Base-by-base conservation (phyloP, 2,888 invertebrate species). In the Thecocarcelia acutangulata region DNA sequence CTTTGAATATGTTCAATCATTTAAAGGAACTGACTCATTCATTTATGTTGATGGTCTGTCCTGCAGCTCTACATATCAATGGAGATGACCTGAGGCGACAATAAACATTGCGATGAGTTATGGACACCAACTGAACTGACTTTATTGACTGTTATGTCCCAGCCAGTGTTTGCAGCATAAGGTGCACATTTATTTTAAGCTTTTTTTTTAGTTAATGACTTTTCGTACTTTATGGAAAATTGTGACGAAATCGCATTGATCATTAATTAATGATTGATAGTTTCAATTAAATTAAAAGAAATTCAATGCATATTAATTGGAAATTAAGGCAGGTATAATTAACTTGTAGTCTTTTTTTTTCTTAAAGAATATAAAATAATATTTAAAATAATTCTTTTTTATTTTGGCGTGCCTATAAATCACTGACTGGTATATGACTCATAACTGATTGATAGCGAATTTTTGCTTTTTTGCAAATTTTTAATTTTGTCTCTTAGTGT, bases 251-350 rank as follows among this genome's bases (percentile, higher is more conserved):
- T 19, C 15, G 33, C 58, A 46, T 42, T 21, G 42, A 52, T 66
- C 21, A 66, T 78, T 33, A 74, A 70, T 66, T 44, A 13, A 66
- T 82, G 82, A 82, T 81, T 72, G 66, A 81, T 82, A 37, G 82
- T 46, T 75, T 70, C 37, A 2, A 28, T 21, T 58, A 72, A 24
- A 28, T 11, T 42, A 50, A 59, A 46, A 48, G 17, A 50, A 48
- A 80, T 54, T 78, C 78, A 66, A 78, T 82, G 82, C 69, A 82
- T 82, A 82, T 78, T 82, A 78, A 82, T 80, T 66, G 68, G 66
- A 40, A 69, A 76, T 69, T 69, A 76, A 61, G 54, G n/a, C 13
- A 15, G 9, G 52, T 12, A 63, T 44, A 19, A 54, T 9, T 33
- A 3, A 9, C 8, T 33, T 33, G 1, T 24, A 24, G 2, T n/a